Evolutionary conservation across 1,140 invertebrate species (phyloP), one percentile per base, ranked within the genome.

Genomic region (Hylyphantes graminicola): DNA sequence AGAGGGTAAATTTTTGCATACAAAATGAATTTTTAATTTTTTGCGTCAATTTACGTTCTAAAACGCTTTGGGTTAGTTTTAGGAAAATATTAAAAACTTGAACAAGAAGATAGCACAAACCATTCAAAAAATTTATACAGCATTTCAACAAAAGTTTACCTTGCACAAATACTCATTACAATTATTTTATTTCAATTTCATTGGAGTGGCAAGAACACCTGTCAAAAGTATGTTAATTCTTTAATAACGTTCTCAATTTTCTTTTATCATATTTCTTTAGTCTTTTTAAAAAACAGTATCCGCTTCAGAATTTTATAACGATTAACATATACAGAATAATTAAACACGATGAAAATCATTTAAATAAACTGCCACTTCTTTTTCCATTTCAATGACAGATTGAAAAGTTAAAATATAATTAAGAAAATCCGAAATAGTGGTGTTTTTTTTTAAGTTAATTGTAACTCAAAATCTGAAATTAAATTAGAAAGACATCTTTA

Each of bases 331-430:
- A 70, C 67, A 70, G n/a, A 59, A 51, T 53, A 70, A 70, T 70
- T 70, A 54, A 70, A 17, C 54, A 17, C 35, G 68, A 53, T 70
- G 54, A 70, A 70, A 70, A 70, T 70, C 68, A 74, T 55, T 74
- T 59, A 55, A 74, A 51, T 72, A 12, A 13, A 51, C 17, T 10
- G 72, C 54, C 54, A 57, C 19, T 74, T 74, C 54, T 74, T 74
- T 48, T 51, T 53, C 51, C 57, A 74, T 74, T 57, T 74, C 19
- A 74, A 57, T 74, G 51, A 74, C 72, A 51, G 72, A 55, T 55
- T 15, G 53, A n/a, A 21, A 21, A 35, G 3, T 21, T 9, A 5
- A 4, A 57, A 35, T 35, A 35, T 35, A 35, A 35, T 35, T 35
- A 74, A 74, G 51, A 57, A 74, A 11, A 11, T 15, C 50, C 12